These are phyloP conservation scores for Amiota communis DNA, from an alignment of 2,888 invertebrate species.

Conservation along the genomic window DNA sequence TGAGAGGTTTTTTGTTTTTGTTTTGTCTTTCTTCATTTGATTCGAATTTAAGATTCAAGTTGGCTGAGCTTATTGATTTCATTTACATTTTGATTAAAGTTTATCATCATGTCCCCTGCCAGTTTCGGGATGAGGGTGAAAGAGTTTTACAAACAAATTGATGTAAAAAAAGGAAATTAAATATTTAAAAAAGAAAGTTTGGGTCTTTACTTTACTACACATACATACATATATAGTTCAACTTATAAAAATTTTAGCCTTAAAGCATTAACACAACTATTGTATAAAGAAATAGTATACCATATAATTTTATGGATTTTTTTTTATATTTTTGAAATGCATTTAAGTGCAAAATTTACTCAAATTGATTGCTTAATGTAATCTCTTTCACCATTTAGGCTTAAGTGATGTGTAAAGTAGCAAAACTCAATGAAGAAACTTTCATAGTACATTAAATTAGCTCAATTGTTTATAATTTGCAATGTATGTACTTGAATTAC, in stretches of 20 bases:
- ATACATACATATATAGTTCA: not conserved
- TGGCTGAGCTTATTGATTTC: slow-evolving; percentile 14
- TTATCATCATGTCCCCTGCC: not conserved
- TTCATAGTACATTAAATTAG: slow-evolving; percentile 60
- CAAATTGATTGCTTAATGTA: too few relatives aligned
- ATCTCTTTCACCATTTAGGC: not conserved
- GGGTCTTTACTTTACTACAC: not conserved
- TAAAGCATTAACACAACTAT: too few relatives aligned
- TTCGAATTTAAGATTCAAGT: slow-evolving; percentile 6
- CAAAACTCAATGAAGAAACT: slow-evolving; percentile 37
- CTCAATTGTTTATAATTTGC: slow-evolving; percentile 65
- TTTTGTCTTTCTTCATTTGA: too few relatives aligned
- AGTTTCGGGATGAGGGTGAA: too few relatives aligned
- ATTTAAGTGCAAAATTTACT: too few relatives aligned
- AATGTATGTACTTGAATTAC: not conserved
- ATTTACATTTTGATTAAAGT: slow-evolving; percentile 19
- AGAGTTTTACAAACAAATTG: not conserved
- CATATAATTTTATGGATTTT: too few relatives aligned
- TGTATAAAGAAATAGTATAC: too few relatives aligned
- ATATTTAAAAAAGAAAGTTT: slow-evolving; percentile 11
- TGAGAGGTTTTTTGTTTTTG: too few relatives aligned
- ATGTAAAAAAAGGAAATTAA: not conserved
- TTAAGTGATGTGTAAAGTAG: slow-evolving; percentile 5
- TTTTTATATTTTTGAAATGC: too few relatives aligned
- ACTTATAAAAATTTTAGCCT: too few relatives aligned